Evolutionary conservation across 2,797 vertebrate species (phyloP).

Genomic region (Macropodus opercularis): DNA sequence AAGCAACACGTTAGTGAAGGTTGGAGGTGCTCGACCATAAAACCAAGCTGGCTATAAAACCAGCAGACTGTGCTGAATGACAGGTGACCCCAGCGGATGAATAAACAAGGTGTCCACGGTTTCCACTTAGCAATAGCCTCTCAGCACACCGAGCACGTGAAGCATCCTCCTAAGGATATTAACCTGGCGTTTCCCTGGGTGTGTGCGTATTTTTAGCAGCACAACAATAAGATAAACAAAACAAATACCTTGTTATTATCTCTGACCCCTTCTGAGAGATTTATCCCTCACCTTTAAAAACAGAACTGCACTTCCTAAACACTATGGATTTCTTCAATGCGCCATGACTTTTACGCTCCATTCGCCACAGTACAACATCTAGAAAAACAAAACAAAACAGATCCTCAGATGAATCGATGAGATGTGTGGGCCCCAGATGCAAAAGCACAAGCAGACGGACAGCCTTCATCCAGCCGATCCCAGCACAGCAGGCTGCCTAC

Average conservation of each 20-base stretch:
- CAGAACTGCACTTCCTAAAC: neutral
- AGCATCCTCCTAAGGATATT: constrained; percentile 14
- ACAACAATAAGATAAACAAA: constrained; percentile 16
- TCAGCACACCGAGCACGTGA: constrained; percentile 1
- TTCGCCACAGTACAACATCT: neutral
- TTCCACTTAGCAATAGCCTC: constrained; percentile 20
- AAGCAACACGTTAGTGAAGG: constrained; percentile 29
- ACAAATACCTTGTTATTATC: constrained; percentile 9
- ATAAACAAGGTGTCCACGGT: constrained; percentile 38
- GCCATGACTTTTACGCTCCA: neutral
- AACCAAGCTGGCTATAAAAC: constrained; percentile 35
- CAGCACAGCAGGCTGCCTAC: constrained; percentile 17
- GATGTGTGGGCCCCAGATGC: constrained; percentile 29
- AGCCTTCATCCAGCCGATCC: constrained; percentile 19
- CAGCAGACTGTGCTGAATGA: constrained; percentile 17
- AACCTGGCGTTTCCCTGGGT: constrained; percentile 32
- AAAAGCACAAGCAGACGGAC: constrained; percentile 28
- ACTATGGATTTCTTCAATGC: neutral
- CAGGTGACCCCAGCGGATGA: constrained; percentile 26
- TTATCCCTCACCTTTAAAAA: neutral
- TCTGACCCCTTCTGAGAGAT: neutral
- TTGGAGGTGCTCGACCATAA: constrained; percentile 19
- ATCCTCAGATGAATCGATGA: constrained; percentile 17
- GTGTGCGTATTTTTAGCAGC: constrained; percentile 25
- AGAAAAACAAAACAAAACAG: neutral